Percentiles rank a stretch among this genome's conserved stretches.
Evolutionary conservation across 1,140 invertebrate genomes (phyloP).

Genomic region (Drosophila yakuba): DNA sequence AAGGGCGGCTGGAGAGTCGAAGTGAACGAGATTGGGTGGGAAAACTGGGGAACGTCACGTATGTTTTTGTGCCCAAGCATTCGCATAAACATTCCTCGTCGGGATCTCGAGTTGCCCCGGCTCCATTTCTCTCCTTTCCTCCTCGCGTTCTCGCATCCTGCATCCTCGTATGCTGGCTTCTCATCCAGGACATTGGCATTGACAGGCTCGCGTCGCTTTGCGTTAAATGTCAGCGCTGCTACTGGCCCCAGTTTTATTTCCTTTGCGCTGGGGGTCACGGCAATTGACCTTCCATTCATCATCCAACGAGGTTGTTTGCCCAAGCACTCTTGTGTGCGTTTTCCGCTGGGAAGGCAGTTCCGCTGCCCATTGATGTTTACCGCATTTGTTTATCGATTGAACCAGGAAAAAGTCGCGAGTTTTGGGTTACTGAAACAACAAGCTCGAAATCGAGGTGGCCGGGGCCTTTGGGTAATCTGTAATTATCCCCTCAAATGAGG

Average conservation of each 20-base stretch:
- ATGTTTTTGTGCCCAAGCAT: constrained; percentile 81
- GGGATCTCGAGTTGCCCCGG: constrained; percentile 24
- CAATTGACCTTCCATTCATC: constrained; percentile 83
- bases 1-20: not conserved
- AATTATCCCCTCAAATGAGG: constrained; percentile 75
- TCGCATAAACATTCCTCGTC: constrained; percentile 77
- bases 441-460: not conserved
- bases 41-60: constrained; percentile 64
- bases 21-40: constrained; percentile 2
- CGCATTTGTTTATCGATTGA: constrained; percentile 78
- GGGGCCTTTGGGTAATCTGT: constrained; percentile 31
- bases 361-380: constrained; percentile 72
- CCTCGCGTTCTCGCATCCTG: not conserved
- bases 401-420: constrained; percentile 33
- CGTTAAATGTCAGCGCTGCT: constrained; percentile 70
- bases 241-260: constrained; percentile 24
- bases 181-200: constrained; percentile 73
- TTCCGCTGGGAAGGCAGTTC: constrained; percentile 20
- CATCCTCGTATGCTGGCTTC: constrained; percentile 11
- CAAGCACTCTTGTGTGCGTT: constrained; percentile 45
- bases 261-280: constrained; percentile 62
- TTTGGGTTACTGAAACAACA: constrained; percentile 74
- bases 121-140: not conserved
- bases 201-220: constrained; percentile 71
- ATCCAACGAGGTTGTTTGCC: constrained; percentile 65